Conservation (phyloP, 2,888 invertebrate genomes). For the Rhamnusium bicolor region DNA sequence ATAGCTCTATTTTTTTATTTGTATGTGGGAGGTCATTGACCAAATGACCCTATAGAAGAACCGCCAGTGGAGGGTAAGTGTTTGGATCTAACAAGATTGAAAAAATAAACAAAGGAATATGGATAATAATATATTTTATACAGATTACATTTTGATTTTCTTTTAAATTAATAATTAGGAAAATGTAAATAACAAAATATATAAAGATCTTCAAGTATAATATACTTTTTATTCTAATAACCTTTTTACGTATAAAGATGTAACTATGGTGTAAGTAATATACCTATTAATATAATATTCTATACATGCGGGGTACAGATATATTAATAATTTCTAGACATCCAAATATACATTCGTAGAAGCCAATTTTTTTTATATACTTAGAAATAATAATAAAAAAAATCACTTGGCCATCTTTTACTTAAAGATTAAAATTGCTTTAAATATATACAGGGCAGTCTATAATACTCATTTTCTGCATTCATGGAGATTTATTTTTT, state of each 20-base stretch:
- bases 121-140: slow-evolving; percentile 22
- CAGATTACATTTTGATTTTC: slow-evolving; percentile 31
- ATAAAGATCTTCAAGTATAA: slow-evolving; percentile 43
- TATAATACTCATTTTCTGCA: background rate
- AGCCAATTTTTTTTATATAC: slow-evolving; percentile 8
- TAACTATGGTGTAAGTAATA: slow-evolving; percentile 37
- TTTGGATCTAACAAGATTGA: too few relatives aligned
- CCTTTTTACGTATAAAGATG: slow-evolving; percentile 45
- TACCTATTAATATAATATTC: slow-evolving; percentile 18
- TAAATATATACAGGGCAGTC: slow-evolving; percentile 27
- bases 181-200: slow-evolving; percentile 54
- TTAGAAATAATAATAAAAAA: slow-evolving; percentile 12
- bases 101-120: background rate
- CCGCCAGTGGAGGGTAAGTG: too few relatives aligned
- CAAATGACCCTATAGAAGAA: too few relatives aligned
- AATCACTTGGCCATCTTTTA: slow-evolving; percentile 4
- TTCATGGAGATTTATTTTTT: background rate
- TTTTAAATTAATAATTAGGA: slow-evolving; percentile 21
- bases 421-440: slow-evolving; percentile 22
- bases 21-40: too few relatives aligned
- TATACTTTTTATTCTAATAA: slow-evolving; percentile 32
- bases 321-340: slow-evolving; percentile 20
- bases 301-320: slow-evolving; percentile 25
- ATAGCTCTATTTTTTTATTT: too few relatives aligned
- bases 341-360: slow-evolving; percentile 25